Evolutionary conservation across 2,888 invertebrate species (phyloP).

Genomic region (Phytoseiulus persimilis): DNA sequence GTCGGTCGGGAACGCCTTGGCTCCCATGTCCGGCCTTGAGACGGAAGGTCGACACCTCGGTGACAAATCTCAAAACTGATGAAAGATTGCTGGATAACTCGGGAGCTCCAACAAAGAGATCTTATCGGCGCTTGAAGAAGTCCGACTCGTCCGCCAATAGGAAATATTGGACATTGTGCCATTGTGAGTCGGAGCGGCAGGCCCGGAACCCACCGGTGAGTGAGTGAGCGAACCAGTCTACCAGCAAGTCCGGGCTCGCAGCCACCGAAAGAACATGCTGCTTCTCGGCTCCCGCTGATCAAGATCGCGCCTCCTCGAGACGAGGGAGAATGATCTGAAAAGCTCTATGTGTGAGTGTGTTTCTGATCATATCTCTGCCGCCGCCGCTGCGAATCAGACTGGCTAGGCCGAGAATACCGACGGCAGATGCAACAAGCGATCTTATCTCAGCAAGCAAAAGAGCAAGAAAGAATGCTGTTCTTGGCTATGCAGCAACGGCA

Average conservation of each 20-base stretch:
- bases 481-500: not conserved
- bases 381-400: not conserved
- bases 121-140: not conserved
- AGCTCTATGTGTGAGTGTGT: conserved; percentile 5
- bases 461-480: not conserved
- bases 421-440: not conserved
- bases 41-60: no score
- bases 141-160: not conserved
- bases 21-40: no score
- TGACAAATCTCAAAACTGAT: no score
- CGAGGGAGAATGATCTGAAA: not conserved
- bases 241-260: not conserved
- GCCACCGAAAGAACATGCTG: not conserved
- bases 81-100: no score
- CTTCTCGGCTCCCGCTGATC: not conserved
- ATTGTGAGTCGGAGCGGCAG: not conserved
- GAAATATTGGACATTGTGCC: not conserved
- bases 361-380: not conserved
- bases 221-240: not conserved
- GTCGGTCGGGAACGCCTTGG: no score
- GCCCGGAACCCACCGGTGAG: not conserved
- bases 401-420: not conserved
- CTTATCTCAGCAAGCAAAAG: not conserved
- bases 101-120: not conserved
- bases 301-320: not conserved